These are phyloP conservation scores for Nomada lathburiana DNA, from an alignment of 2,888 invertebrate genomes.

Conservation along the genomic window DNA sequence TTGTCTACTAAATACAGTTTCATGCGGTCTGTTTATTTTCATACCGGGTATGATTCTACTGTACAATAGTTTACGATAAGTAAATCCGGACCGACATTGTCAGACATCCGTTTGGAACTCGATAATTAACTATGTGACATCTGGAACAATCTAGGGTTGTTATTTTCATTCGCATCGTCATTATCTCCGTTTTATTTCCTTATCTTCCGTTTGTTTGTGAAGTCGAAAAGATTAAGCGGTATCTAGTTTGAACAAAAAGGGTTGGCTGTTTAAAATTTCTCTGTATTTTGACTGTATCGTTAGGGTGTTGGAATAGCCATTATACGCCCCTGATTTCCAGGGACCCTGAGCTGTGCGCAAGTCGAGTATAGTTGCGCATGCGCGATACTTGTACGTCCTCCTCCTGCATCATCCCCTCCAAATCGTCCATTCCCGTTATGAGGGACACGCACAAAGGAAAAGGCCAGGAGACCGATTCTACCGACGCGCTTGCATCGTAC, in stretches of 20 bases:
- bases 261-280: not conserved
- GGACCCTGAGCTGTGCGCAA: constrained; percentile 70
- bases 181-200: not conserved
- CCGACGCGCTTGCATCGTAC: constrained; percentile 83
- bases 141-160: too few species aligned
- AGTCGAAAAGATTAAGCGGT: not conserved
- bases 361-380: constrained; percentile 70
- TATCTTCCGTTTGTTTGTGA: not conserved
- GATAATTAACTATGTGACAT: not conserved
- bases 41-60: not conserved
- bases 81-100: not conserved
- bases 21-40: not conserved
- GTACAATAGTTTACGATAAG: not conserved
- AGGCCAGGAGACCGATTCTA: constrained; percentile 77
- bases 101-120: not conserved
- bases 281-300: not conserved
- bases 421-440: constrained; percentile 78
- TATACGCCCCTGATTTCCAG: constrained; percentile 72
- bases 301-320: constrained; percentile 50
- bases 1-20: not conserved
- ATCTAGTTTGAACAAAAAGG: not conserved
- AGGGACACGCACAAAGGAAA: constrained; percentile 83
- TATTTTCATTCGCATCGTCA: not conserved
- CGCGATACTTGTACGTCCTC: constrained; percentile 80
- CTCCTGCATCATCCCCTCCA: constrained; percentile 81